Evolutionary conservation across 2,888 invertebrate species (phyloP), one percentile per base, ranked within the genome.

Genomic region (Allacma fusca): DNA sequence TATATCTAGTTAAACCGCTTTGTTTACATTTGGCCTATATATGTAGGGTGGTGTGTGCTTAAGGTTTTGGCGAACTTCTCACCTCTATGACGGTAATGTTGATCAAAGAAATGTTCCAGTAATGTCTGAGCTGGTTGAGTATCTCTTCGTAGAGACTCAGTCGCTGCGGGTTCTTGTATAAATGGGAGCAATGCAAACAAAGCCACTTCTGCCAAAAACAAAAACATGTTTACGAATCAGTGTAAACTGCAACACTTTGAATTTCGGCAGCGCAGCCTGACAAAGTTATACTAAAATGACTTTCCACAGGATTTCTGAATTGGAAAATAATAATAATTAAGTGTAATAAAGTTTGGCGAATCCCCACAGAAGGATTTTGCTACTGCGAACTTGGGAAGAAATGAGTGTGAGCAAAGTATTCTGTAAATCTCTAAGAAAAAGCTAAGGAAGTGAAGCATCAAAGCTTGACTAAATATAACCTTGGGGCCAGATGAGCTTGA

Each of bases 381-480:
- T 23, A 23, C 12, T 23, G 26, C 21, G 21, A 34, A 26, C 26
- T 65, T 65, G 12, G 28, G 2, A 28, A 34, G 9, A 29, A n/a
- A 29, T 67, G 16, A 44, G 16, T 21, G 44, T n/a, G 21, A 59
- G 23, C 19, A 34, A 72, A 59, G 9, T 28, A 57, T 72, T 2
- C 19, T 67, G 29, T 19, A 62, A 1, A 19, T 29, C 7, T 19
- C 1, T 7, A 44, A 23, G 29, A 62, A 62, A 19, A 12, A 50
- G 23, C 40, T 64, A 34, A 73, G 73, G 73, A 73, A 73, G 64
- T 73, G 23, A 65, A 73, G 64, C 59, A 24, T 64, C 34, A 73
- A 73, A 73, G 73, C 64, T 73, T 73, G 62, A 64, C 73, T 34
- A 73, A 68, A 12, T 68, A 24, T 68, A 68, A 68, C 68, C 68